A percentile compares a stretch with the other conserved stretches of the same genome.
phyloP scores from a whole-genome alignment of 2,797 vertebrate species.

The Ctenopoma kingsleyae region DNA sequence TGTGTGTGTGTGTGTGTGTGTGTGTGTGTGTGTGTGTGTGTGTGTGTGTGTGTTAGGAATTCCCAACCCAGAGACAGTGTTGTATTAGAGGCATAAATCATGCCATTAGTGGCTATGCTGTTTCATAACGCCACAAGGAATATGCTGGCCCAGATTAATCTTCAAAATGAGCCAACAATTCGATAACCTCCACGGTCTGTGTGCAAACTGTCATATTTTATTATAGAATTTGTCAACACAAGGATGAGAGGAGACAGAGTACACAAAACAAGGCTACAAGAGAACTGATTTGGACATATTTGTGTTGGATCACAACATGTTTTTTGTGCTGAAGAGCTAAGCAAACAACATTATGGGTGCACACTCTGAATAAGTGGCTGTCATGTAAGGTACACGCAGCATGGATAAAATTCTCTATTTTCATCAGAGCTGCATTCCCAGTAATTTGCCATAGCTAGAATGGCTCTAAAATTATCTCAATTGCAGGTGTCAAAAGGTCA shows the following conservation, averaged over 20 bases:
- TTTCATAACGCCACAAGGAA: conserved; percentile 62
- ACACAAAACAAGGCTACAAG: conserved; percentile 49
- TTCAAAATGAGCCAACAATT: conserved; percentile 70
- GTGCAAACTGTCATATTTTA: conserved; percentile 64
- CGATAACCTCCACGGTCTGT: conserved; percentile 53
- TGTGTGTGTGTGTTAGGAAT: conserved; percentile 35
- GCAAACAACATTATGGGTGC: conserved; percentile 51
- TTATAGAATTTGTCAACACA: conserved; percentile 60
- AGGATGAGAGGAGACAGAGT: conserved; percentile 43
- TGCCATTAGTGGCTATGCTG: conserved; percentile 53
- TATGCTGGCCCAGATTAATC: conserved; percentile 68
- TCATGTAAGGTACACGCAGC: conserved; percentile 34
- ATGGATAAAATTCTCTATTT: conserved; percentile 25
- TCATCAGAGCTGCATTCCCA: conserved; percentile 23
- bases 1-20: conserved; percentile 6
- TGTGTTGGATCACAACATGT: conserved; percentile 48
- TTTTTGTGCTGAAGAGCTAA: conserved; percentile 37
- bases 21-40: neutral
- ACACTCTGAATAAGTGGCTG: conserved; percentile 43
- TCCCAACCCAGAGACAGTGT: conserved; percentile 30
- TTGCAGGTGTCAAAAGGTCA: conserved; percentile 32
- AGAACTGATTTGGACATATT: conserved; percentile 66
- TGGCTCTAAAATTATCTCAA: conserved; percentile 27
- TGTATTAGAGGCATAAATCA: conserved; percentile 64
- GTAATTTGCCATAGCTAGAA: conserved; percentile 17